A percentile compares a stretch with the other conserved stretches of the same genome.
Evolutionary conservation across 2,888 invertebrate genomes (phyloP).

Genomic region (Geophilus truncorum): DNA sequence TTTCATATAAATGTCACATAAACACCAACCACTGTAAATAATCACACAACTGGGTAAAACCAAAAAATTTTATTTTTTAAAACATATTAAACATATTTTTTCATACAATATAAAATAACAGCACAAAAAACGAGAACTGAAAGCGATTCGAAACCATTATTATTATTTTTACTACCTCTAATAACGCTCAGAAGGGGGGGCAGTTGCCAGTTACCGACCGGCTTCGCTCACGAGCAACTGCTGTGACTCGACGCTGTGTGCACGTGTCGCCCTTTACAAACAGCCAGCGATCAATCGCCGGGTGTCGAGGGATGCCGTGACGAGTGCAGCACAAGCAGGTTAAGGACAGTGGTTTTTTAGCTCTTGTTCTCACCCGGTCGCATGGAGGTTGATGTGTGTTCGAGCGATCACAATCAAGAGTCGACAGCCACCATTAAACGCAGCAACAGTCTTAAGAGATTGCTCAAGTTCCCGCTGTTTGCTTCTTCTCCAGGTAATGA

Average conservation of each 20-base stretch:
- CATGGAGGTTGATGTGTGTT: conserved; percentile 22
- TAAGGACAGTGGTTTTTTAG: background rate
- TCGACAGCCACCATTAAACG: conserved; percentile 45
- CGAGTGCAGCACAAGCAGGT: background rate
- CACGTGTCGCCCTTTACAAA: conserved; percentile 22
- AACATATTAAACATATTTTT: no score
- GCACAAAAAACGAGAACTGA: no score
- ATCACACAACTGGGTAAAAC: no score
- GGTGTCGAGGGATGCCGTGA: background rate
- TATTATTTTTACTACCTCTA: background rate
- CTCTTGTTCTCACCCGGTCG: background rate
- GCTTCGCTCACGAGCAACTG: background rate
- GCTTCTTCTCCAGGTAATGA: conserved; percentile 30
- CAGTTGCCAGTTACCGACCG: no score
- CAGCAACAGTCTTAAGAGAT: conserved; percentile 56
- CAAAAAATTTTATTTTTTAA: no score
- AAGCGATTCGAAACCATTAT: background rate
- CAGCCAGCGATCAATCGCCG: background rate
- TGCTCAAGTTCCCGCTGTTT: conserved; percentile 48
- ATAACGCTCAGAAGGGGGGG: background rate
- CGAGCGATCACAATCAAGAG: background rate
- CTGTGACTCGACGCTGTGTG: background rate
- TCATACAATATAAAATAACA: no score
- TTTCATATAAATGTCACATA: no score
- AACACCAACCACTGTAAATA: no score